Base-by-base conservation (phyloP, 2,888 invertebrate species). In the Biston betularia region DNA sequence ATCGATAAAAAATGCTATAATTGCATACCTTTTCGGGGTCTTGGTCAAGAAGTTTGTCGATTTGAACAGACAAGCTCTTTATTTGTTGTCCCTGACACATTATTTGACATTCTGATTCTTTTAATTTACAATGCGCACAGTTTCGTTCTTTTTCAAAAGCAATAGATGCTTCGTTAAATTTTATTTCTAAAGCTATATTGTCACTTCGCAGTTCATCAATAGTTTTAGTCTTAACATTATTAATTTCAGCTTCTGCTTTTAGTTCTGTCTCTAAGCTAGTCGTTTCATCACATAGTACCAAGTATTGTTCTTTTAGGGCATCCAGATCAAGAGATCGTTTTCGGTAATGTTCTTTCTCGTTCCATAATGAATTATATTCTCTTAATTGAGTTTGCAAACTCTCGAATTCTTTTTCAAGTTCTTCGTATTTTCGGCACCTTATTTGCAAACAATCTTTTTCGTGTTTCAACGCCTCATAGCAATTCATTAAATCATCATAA, bases 21-120 rank as follows among this genome's bases (percentile, higher is more conserved):
- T n/a, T 15, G 6, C 7, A 75, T 68, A 89, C 91, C 69, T 82
- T 81, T 48, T 79, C 79, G 40, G 79, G 77, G 40, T 85, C 85
- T 69, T 88, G 86, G 60, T 89, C 89, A 53, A 92, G 87, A 67
- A 95, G 79, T 70, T 85, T 85, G 75, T 95, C 94, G 49, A 95
- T 92, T 83, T 95, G 94, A 62, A 81, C 69, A 0, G 94, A 90
- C 65, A 95, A 82, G 77, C 90, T 89, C 82, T 90, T 94, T 46
- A 95, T 95, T 86, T 95, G 95, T 74, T 94, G 91, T 61, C 94
- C 95, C 83, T 94, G 94, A 70, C 95, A 95, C 81, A 94, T 92
- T 24, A 94, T 86, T 79, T 92, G 92, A 68, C 94, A 93, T 76
- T 95, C 94, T 49, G 89, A 84, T 84, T 95, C 95, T 72, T 92